Conservation (phyloP, 1,140 invertebrate species). For the Dendrolimus kikuchii region DNA sequence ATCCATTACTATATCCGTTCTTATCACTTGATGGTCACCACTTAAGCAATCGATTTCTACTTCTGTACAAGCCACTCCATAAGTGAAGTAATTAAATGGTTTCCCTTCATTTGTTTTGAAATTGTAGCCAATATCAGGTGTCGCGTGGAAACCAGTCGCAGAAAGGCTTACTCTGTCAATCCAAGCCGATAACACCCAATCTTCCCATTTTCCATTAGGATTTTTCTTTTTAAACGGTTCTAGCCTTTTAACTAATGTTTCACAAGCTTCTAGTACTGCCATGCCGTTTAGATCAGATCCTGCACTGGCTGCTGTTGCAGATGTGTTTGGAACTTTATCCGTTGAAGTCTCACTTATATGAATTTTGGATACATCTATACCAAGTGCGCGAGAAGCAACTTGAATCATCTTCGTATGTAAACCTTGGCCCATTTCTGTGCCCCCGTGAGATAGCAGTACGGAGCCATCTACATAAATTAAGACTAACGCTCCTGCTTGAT, state of each 20-base stretch:
- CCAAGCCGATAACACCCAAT: conserved; percentile 89
- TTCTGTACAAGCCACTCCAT: conserved; percentile 84
- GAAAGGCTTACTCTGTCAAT: conserved; percentile 86
- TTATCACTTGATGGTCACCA: conserved; percentile 89
- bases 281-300: conserved; percentile 96
- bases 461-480: conserved; percentile 94
- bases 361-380: conserved; percentile 83
- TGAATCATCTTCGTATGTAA: conserved; percentile 97
- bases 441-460: conserved; percentile 91
- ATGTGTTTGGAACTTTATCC: conserved; percentile 96
- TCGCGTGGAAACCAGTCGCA: conserved; percentile 89
- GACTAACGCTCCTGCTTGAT: conserved; percentile 93
- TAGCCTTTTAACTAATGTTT: conserved; percentile 83
- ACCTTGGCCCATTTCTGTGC: conserved; percentile 97
- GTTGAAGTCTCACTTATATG: conserved; percentile 92
- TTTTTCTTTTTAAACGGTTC: conserved; percentile 83
- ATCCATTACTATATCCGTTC: conserved; percentile 97
- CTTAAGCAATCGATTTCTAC: conserved; percentile 93
- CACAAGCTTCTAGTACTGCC: conserved; percentile 92
- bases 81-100: conserved; percentile 87
- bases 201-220: conserved; percentile 88
- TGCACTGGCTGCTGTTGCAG: conserved; percentile 92
- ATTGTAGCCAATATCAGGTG: conserved; percentile 85
- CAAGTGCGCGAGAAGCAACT: conserved; percentile 83
- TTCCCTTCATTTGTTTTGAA: conserved; percentile 80